These are phyloP conservation scores for Phanerotoma sp. DNA, from an alignment of 2,888 invertebrate species.

Conservation along the genomic window DNA sequence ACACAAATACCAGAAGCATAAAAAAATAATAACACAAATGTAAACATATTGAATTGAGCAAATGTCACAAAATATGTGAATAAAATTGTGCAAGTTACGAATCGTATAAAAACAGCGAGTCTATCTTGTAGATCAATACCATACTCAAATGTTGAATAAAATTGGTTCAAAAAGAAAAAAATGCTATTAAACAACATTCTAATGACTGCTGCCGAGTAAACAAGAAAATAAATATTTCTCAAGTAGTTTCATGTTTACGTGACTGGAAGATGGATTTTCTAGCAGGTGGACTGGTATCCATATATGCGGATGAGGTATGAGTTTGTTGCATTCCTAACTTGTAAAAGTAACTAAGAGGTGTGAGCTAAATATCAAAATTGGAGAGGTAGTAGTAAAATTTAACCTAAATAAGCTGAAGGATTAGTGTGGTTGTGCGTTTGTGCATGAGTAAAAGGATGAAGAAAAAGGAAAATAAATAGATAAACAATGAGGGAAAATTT, in stretches of 20 bases:
- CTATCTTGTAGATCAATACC: too few species aligned
- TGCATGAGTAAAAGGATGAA: slow-evolving; percentile 30
- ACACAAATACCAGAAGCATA: too few species aligned
- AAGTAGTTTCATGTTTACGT: slow-evolving; percentile 6
- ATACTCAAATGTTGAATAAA: too few species aligned
- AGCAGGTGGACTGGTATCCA: slow-evolving; percentile 15
- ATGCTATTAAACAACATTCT: too few species aligned
- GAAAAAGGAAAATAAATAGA: slow-evolving; percentile 5
- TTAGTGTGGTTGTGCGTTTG: too few species aligned
- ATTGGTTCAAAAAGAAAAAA: too few species aligned
- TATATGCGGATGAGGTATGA: slow-evolving; percentile 2
- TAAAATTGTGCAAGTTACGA: too few species aligned
- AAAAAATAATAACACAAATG: too few species aligned
- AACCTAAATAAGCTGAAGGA: slow-evolving; percentile 11
- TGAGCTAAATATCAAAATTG: neutral
- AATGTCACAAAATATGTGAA: too few species aligned
- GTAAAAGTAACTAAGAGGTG: too few species aligned
- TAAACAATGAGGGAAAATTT: slow-evolving; percentile 4
- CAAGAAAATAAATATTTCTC: slow-evolving; percentile 8
- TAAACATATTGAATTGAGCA: too few species aligned
- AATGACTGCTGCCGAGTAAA: slow-evolving; percentile 14
- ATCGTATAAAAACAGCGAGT: too few species aligned
- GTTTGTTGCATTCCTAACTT: slow-evolving; percentile 38
- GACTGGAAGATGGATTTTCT: slow-evolving; percentile 19
- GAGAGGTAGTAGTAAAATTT: neutral